A percentile compares a stretch with the other conserved stretches of the same genome.
Evolutionary conservation across 2,113 vertebrate genomes (phyloP).

Genomic region (Paramisgurnus dabryanus): DNA sequence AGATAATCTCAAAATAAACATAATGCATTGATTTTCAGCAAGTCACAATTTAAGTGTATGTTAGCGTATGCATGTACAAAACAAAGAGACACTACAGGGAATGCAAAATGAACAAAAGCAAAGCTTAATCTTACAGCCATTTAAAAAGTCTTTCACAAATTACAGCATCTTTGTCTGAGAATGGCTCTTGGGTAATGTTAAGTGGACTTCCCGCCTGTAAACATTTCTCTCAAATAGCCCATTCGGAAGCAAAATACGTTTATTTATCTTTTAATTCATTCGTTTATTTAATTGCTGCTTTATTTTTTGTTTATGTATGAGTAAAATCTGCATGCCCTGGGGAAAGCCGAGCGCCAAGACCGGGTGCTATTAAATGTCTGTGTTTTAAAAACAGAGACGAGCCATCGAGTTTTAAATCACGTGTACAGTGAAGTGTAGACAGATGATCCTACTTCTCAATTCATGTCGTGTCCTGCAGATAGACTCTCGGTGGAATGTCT

Average conservation of each 20-base stretch:
- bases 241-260: neutral
- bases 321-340: conserved; percentile 10
- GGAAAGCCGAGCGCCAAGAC: neutral
- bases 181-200: conserved; percentile 16
- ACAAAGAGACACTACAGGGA: neutral
- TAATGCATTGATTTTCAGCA: neutral
- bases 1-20: neutral
- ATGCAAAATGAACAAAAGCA: neutral
- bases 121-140: neutral
- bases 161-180: neutral
- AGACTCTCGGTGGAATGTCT: conserved; percentile 12
- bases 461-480: conserved; percentile 10
- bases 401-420: conserved; percentile 13
- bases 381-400: conserved; percentile 17
- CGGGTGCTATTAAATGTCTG: conserved; percentile 5
- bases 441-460: neutral
- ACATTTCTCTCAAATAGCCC: conserved; percentile 18
- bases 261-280: conserved; percentile 6
- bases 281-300: neutral
- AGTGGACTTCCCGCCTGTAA: neutral
- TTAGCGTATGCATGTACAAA: neutral
- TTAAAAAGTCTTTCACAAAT: neutral
- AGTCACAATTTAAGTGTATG: neutral
- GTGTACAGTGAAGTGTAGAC: conserved; percentile 5
- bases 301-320: neutral